A percentile compares a stretch with the other conserved stretches of the same genome.
phyloP scores from a whole-genome alignment of 1,140 invertebrate species.

The Pectinophora gossypiella region DNA sequence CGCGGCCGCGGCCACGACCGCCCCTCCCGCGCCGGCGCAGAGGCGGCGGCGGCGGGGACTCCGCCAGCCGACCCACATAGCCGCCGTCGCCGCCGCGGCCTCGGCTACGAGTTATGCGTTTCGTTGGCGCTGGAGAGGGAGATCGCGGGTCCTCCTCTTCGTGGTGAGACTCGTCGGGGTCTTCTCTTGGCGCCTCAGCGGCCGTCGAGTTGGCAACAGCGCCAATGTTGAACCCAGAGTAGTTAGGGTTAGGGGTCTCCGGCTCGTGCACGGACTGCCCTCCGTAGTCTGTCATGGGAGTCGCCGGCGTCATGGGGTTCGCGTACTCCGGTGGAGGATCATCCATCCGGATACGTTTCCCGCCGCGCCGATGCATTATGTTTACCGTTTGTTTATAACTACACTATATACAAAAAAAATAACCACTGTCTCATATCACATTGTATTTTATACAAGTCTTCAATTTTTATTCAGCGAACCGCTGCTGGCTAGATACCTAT shows the following conservation, averaged over 20 bases:
- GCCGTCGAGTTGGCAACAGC: slow-evolving; percentile 43
- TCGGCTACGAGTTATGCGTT: slow-evolving; percentile 66
- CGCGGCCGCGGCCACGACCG: slow-evolving; percentile 44
- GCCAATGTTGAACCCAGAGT: slow-evolving; percentile 56
- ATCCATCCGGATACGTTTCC: slow-evolving; percentile 93
- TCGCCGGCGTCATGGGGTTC: slow-evolving; percentile 85
- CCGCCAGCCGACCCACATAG: slow-evolving; percentile 52
- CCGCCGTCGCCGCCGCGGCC: slow-evolving; percentile 57
- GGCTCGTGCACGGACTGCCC: slow-evolving; percentile 67
- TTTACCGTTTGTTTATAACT: too few relatives aligned
- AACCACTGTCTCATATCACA: too few relatives aligned
- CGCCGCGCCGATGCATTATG: slow-evolving; percentile 87
- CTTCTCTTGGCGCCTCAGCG: slow-evolving; percentile 39
- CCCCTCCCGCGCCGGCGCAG: slow-evolving; percentile 45
- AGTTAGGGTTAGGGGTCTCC: slow-evolving; percentile 48
- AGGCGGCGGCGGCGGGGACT: slow-evolving; percentile 54
- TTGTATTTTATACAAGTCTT: not conserved
- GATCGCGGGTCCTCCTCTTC: slow-evolving; percentile 52
- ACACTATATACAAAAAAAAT: too few relatives aligned
- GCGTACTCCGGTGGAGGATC: slow-evolving; percentile 92
- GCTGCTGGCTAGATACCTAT: not conserved
- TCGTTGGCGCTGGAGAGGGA: slow-evolving; percentile 61
- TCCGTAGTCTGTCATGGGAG: slow-evolving; percentile 66
- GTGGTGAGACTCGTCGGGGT: slow-evolving; percentile 37
- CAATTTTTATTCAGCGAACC: not conserved